phyloP scores from a whole-genome alignment of 2,888 invertebrate species.

The Zonitis immaculata region DNA sequence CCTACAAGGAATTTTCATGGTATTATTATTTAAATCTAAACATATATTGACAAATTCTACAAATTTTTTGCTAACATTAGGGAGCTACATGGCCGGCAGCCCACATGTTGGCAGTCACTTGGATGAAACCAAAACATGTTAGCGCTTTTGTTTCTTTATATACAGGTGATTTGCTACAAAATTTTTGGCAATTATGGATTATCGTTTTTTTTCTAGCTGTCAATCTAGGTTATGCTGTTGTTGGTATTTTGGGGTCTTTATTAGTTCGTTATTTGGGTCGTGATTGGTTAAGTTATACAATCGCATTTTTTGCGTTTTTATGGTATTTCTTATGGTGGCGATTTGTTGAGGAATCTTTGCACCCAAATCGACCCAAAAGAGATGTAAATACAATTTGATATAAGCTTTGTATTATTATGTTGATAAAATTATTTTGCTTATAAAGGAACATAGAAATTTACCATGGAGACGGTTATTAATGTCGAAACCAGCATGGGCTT shows the following conservation, averaged over 20 bases:
- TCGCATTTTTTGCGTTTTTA: slow-evolving; percentile 48
- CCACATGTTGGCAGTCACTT: slow-evolving; percentile 56
- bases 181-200: slow-evolving; percentile 11
- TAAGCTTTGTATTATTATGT: too few species aligned
- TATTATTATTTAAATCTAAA: too few species aligned
- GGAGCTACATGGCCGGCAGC: slow-evolving; percentile 58
- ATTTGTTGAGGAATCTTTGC: slow-evolving; percentile 54
- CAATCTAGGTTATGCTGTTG: slow-evolving; percentile 54
- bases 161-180: too few species aligned
- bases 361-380: slow-evolving; percentile 47
- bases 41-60: too few species aligned
- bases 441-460: slow-evolving; percentile 48
- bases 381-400: too few species aligned
- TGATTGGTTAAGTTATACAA: slow-evolving; percentile 54
- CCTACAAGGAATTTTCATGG: slow-evolving; percentile 55
- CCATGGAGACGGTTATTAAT: slow-evolving; percentile 54
- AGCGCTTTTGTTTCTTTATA: slow-evolving; percentile 56
- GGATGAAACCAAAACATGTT: slow-evolving; percentile 55
- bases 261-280: slow-evolving; percentile 52
- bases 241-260: slow-evolving; percentile 53
- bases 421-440: slow-evolving; percentile 5
- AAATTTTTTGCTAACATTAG: too few species aligned
- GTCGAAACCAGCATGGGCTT: slow-evolving; percentile 57
- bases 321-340: slow-evolving; percentile 57
- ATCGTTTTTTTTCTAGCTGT: slow-evolving; percentile 46